Evolutionary conservation across 2,797 vertebrate species (phyloP).

Genomic region (Hydrophis major): DNA sequence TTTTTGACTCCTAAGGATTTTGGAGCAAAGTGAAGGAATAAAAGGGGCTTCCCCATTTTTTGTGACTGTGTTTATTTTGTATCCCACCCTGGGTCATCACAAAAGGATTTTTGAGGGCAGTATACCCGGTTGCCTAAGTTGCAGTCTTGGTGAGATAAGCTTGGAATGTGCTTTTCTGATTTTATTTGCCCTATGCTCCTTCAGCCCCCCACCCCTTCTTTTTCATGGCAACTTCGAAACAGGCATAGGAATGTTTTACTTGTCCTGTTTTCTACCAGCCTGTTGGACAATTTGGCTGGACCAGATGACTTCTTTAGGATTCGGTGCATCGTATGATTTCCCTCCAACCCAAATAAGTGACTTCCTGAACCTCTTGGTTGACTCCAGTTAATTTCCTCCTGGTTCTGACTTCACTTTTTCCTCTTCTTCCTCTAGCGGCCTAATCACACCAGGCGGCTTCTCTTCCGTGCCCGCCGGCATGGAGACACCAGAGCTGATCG

Average conservation of each 20-base stretch:
- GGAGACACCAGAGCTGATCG: conserved; percentile 93
- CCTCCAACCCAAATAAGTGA: background rate
- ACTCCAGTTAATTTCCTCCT: accelerated
- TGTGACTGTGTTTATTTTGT: too few species aligned
- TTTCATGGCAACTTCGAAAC: too few species aligned
- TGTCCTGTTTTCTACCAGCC: background rate
- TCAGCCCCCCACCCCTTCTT: too few species aligned
- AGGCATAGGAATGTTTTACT: background rate
- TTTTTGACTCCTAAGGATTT: too few species aligned
- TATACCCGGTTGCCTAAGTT: too few species aligned
- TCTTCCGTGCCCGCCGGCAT: conserved; percentile 90
- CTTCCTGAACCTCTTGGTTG: background rate
- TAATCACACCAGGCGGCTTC: conserved; percentile 91
- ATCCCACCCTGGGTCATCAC: too few species aligned
- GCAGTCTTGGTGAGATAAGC: too few species aligned
- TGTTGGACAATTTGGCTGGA: background rate
- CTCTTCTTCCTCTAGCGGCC: conserved; percentile 70
- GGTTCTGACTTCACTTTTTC: background rate
- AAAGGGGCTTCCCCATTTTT: too few species aligned
- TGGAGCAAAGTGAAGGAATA: too few species aligned
- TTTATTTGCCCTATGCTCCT: too few species aligned
- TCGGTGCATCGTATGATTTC: background rate
- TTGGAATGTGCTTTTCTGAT: too few species aligned
- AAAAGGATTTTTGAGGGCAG: too few species aligned
- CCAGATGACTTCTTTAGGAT: background rate